Percentiles rank a stretch among this genome's conserved stretches.
phyloP scores from a whole-genome alignment of 37 sponge, comb jelly and placozoan genomes.

The Lycopodina hypogea region DNA sequence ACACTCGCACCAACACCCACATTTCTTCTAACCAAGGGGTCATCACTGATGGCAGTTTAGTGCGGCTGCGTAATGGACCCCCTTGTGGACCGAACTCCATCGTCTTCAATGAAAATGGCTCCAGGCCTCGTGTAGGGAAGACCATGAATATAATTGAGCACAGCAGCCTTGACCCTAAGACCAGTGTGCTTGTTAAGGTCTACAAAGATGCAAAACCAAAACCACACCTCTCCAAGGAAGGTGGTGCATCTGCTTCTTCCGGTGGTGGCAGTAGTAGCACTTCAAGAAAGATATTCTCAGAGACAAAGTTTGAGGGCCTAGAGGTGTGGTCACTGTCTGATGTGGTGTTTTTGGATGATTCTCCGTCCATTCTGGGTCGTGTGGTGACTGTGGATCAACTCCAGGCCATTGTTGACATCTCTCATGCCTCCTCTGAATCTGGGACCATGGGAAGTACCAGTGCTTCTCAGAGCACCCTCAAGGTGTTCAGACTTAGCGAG shows the following conservation, averaged over 20 bases:
- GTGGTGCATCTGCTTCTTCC: too few species aligned
- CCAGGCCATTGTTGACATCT: constrained; percentile 67
- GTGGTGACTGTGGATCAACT: constrained; percentile 65
- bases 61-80: constrained; percentile 67
- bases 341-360: constrained; percentile 70
- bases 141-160: constrained; percentile 52
- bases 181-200: constrained; percentile 43
- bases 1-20: neutral
- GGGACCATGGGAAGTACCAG: neutral
- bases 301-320: constrained; percentile 9
- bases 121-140: constrained; percentile 56
- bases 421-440: constrained; percentile 8
- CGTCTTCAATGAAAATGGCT: constrained; percentile 37
- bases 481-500: constrained; percentile 49
- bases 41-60: constrained; percentile 60
- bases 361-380: constrained; percentile 55
- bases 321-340: constrained; percentile 64
- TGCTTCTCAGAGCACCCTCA: constrained; percentile 30
- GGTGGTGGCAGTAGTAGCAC: neutral
- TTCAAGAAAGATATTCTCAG: neutral
- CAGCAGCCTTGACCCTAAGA: constrained; percentile 34
- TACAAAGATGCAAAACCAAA: constrained; percentile 14
- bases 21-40: constrained; percentile 1
- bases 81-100: constrained; percentile 56
- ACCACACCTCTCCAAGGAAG: too few species aligned